These are phyloP conservation scores for Pyrgilauda ruficollis DNA, from an alignment of 2,113 vertebrate genomes.

Conservation along the genomic window DNA sequence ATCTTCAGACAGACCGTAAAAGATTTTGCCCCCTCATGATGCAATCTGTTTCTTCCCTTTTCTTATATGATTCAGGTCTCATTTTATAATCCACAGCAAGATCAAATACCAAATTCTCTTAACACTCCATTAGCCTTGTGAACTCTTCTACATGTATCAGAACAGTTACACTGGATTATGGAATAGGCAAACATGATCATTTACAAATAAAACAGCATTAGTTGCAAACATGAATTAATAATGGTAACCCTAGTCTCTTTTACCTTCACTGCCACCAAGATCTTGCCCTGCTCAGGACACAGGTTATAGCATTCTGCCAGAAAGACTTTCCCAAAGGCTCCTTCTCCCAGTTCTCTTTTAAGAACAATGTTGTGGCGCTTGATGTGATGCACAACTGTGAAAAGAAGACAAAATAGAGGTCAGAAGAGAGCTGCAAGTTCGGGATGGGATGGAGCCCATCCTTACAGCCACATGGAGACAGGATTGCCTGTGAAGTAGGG, in stretches of 20 bases:
- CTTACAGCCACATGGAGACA: background rate
- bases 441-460: background rate
- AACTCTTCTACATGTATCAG: background rate
- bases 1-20: conserved; percentile 56
- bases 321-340: conserved; percentile 98
- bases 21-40: background rate
- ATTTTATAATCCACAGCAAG: background rate
- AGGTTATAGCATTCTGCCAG: conserved; percentile 97
- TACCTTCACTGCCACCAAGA: conserved; percentile 99
- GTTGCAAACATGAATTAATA: conserved; percentile 4
- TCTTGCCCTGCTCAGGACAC: conserved; percentile 92
- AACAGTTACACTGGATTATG: background rate
- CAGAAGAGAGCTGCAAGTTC: background rate
- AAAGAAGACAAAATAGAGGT: conserved; percentile 54
- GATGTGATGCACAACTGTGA: conserved; percentile 96
- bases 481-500: background rate
- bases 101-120: background rate
- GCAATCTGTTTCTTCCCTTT: background rate
- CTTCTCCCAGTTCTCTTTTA: conserved; percentile 96
- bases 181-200: background rate
- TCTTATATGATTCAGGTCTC: background rate
- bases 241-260: conserved; percentile 35
- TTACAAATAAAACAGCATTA: conserved; percentile 12
- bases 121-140: background rate
- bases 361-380: conserved; percentile 97